Conservation (phyloP, 2,797 vertebrate species). For the Dicrostonyx torquatus region DNA sequence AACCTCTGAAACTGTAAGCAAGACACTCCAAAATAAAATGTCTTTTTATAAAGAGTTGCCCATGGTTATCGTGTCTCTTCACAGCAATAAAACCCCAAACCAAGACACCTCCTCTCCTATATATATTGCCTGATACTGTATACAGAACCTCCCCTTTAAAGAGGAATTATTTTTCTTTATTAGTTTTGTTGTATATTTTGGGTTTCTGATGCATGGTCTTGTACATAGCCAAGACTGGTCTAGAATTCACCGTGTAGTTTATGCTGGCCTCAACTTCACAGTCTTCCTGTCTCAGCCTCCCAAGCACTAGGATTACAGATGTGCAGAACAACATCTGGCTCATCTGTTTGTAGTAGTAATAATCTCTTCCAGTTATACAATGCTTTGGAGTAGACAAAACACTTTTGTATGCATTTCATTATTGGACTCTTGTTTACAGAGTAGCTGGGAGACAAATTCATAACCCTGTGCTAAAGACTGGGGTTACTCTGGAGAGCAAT, state of each 20-base stretch:
- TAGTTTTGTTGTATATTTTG: background rate
- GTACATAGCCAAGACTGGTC: background rate
- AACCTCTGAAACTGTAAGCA: background rate
- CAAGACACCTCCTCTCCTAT: background rate
- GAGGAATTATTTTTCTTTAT: constrained; percentile 24
- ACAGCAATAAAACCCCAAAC: background rate
- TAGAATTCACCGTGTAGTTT: background rate
- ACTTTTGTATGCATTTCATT: background rate
- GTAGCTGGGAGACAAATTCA: background rate
- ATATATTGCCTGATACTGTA: background rate
- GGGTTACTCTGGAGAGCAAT: background rate
- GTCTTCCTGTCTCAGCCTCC: background rate
- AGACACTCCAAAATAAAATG: background rate
- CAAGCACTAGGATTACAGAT: background rate
- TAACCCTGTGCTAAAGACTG: background rate
- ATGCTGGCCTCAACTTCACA: background rate
- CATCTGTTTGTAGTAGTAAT: constrained; percentile 31
- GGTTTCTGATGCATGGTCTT: background rate
- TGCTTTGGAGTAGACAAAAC: constrained; percentile 33
- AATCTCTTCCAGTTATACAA: constrained; percentile 14
- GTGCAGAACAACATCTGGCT: background rate
- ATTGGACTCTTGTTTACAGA: background rate
- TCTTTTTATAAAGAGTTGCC: background rate
- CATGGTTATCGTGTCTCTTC: background rate
- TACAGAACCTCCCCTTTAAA: background rate